Evolutionary conservation across 2,797 vertebrate genomes (phyloP), one percentile per base, ranked within the genome.

Genomic region (Masticophis lateralis): DNA sequence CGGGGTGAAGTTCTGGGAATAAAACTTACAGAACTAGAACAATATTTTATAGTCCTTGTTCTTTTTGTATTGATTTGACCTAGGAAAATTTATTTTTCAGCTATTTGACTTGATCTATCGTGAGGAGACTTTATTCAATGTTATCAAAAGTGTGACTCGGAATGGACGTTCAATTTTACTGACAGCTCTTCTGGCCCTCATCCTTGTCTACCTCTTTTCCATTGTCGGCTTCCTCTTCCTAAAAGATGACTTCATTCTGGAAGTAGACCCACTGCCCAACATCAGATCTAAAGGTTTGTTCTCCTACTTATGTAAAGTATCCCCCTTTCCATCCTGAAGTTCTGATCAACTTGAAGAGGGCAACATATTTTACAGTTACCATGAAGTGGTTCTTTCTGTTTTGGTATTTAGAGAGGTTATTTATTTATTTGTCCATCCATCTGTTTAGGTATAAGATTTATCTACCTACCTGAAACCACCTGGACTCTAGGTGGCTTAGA

Each of bases 161-260:
- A 99, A 99, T 0, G 99, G 99, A 0, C 99, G 99, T 96, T 99
- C 99, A 96, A 99, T 99, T 97, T 98, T 99, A 96, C 98, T 99
- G 95, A 99, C 99, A 0, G 99, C 99, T 3, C 98, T 99, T 95
- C 98, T 99, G 91, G 99, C 99, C n/a, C 99, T 99, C 96, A 99
- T 99, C 97, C 98, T 99, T 0, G 99, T 99, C 97, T 99, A 99
- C 98, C 99, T 99, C 95, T 99, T 99, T 98, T 99, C 99, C 97
- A 99, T 99, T 9, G 99, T 99, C 25, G 99, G 99, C 95, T 99
- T 99, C 98, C 98, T 99, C 1, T 99, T 98, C 95, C 98, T 99
- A 89, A 99, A 99, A 97, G 98, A 99, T 51, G 99, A 99, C 96
- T 99, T 99, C 98, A 99, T 99, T 95, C 98, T 99, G 95, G 99